A percentile compares a stretch with the other conserved stretches of the same genome.
Conservation (phyloP, 2,797 vertebrate genomes). For the Spheniscus humboldti region DNA sequence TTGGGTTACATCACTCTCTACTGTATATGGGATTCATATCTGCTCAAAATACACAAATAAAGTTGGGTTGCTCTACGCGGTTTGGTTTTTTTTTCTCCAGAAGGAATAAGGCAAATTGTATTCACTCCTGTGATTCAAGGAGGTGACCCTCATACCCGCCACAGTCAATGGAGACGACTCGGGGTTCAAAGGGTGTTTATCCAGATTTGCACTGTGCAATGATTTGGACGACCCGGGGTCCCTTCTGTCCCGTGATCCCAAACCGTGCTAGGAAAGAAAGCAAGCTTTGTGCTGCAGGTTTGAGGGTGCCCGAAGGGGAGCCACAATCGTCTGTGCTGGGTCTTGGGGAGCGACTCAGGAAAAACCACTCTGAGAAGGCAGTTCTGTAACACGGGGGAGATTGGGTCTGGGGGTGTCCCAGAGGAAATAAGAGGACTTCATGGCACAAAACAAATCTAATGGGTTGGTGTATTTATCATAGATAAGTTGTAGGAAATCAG, state of each 20-base stretch:
- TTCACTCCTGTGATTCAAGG: neutral
- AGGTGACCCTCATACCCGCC: neutral
- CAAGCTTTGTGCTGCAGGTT: neutral
- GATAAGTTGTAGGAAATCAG: neutral
- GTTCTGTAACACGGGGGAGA: fast-evolving
- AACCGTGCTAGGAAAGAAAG: neutral
- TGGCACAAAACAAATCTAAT: neutral
- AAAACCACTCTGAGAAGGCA: neutral
- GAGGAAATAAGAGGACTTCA: neutral
- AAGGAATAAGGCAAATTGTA: neutral
- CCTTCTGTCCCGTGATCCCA: neutral
- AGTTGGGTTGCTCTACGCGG: neutral
- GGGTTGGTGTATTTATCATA: neutral
- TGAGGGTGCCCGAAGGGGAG: neutral
- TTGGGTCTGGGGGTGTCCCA: neutral
- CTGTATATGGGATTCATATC: neutral
- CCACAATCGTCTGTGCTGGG: fast-evolving
- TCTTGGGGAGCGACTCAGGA: neutral
- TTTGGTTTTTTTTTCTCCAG: neutral
- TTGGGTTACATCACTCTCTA: neutral
- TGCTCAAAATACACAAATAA: neutral
- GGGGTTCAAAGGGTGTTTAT: neutral
- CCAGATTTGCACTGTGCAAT: too few relatives aligned
- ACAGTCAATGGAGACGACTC: neutral
- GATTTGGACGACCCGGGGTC: fast-evolving